Base-by-base conservation (phyloP, 2,888 invertebrate genomes). In the Oxytorus armatus region DNA sequence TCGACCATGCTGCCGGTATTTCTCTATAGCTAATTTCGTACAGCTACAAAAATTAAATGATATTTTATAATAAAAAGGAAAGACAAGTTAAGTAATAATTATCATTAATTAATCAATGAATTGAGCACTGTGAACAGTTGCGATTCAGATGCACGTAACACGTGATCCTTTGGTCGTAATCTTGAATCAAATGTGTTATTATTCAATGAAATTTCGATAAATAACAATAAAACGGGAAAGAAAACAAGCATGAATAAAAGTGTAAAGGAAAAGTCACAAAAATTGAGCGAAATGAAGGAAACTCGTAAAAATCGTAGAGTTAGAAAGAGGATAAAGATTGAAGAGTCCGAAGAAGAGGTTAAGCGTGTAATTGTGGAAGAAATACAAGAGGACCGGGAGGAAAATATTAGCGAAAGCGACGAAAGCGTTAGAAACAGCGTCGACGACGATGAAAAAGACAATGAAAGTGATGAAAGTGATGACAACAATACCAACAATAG, bases 311-410 rank as follows among this genome's bases (percentile, higher is more conserved):
- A 55, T 25, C 29, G 14, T 7, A 14, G 53, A 55, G 1, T 14
- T 0, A 29, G 8, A 29, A 55, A 55, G 14, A 29, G 5, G 7
- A 0, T 29, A 5, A 55, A 55, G 33, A 3, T 55, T 18, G 59
- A 68, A 8, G 16, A 63, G 47, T 3, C 16, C 10, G 44, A 51
- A 0, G 55, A 61, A 39, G 61, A 69, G 57, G 69, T 76, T 69
- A 63, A 44, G 1, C 47, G 53, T 1, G 63, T 14, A 10, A n/a
- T 1, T 42, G 55, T 36, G 2, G 68, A 70, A 8, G 68, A 73
- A 16, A 63, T 59, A 47, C 63, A 72, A 33, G 33, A 49, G 10
- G 73, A 72, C 11, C 10, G 4, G 0, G 69, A 39, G 0, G 39
- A 74, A 14, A 59, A 73, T 33, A 14, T 10, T 8, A 21, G n/a